Evolutionary conservation across 2,888 invertebrate species (phyloP).

Genomic region (Lomographa bimaculata): DNA sequence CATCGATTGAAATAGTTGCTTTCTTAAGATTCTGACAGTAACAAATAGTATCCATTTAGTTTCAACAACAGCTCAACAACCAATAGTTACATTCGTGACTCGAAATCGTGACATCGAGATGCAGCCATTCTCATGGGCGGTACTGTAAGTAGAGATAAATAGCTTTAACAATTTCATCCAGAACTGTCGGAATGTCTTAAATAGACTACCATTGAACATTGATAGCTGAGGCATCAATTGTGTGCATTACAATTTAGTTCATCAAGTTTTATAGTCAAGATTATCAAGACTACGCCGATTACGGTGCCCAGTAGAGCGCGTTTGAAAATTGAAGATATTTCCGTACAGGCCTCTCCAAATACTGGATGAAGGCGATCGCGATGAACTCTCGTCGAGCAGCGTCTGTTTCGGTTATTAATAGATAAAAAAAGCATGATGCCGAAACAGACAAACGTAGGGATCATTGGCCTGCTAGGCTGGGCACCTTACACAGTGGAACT

Average conservation of each 20-base stretch:
- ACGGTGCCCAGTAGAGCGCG: background rate
- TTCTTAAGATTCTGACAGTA: slow-evolving; percentile 10
- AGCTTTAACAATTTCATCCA: background rate
- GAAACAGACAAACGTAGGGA: slow-evolving; percentile 30
- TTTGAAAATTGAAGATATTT: slow-evolving; percentile 10
- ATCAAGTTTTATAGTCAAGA: background rate
- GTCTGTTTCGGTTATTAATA: slow-evolving; percentile 32
- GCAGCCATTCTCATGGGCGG: slow-evolving; percentile 12
- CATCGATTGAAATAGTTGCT: background rate
- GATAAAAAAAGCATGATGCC: slow-evolving; percentile 19
- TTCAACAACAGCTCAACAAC: no score
- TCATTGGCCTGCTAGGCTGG: slow-evolving; percentile 37
- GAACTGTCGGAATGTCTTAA: background rate
- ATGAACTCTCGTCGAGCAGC: slow-evolving; percentile 6
- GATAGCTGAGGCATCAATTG: no score
- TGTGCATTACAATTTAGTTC: no score
- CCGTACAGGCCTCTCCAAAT: slow-evolving; percentile 8
- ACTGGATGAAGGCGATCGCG: slow-evolving; percentile 8
- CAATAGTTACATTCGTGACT: slow-evolving; percentile 23
- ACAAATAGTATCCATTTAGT: slow-evolving; percentile 21
- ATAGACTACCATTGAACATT: no score
- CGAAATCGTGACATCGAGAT: slow-evolving; percentile 23
- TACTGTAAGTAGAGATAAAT: slow-evolving; percentile 11
- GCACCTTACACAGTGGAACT: slow-evolving; percentile 25
- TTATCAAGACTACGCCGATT: background rate